Evolutionary conservation across 1,140 invertebrate genomes (phyloP), one percentile per base, ranked within the genome.

Genomic region (Melitaea cinxia): DNA sequence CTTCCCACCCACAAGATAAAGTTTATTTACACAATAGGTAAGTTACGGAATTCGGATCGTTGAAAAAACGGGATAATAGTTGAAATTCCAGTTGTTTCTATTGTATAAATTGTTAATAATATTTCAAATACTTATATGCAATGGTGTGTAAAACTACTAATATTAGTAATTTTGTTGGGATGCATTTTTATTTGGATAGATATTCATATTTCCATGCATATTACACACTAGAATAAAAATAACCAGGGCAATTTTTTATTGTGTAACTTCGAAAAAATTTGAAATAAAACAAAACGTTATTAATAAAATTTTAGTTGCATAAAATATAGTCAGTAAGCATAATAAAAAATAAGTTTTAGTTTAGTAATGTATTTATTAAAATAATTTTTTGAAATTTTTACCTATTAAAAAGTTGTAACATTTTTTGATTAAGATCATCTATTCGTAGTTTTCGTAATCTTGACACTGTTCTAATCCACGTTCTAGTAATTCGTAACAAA

Each of bases 1-100:
- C 63, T 65, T 65, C 63, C 56, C 63, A 65, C 63, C 55, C 19
- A 55, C 52, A 23, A 54, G 33, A 53, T 42, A 61, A 59, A 65
- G 55, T 65, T 57, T 54, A 50, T 58, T 53, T 65, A 42, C 63
- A 65, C 60, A 60, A 57, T 39, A 45, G 19, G 5, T 42, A 39
- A 30, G 14, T 42, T 45, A 9, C 55, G 10, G 24, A 57, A 45
- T 57, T 23, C 21, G n/a, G 14, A 52, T 17, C 30, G 15, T 52
- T 12, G 19, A 52, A 52, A 52, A 52, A 52, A 28, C 24, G 49
- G 21, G 42, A 12, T 21, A 19, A 17, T 19, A 45, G 39, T 45
- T 37, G 4, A 17, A 9, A 1, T 19, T 10, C 6, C 1, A 17
- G 19, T 9, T 2, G 15, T 6, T 15, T 39, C n/a, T 39, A 14